Evolutionary conservation across 1,140 invertebrate genomes (phyloP), one percentile per base, ranked within the genome.

Genomic region (Cepaea nemoralis): DNA sequence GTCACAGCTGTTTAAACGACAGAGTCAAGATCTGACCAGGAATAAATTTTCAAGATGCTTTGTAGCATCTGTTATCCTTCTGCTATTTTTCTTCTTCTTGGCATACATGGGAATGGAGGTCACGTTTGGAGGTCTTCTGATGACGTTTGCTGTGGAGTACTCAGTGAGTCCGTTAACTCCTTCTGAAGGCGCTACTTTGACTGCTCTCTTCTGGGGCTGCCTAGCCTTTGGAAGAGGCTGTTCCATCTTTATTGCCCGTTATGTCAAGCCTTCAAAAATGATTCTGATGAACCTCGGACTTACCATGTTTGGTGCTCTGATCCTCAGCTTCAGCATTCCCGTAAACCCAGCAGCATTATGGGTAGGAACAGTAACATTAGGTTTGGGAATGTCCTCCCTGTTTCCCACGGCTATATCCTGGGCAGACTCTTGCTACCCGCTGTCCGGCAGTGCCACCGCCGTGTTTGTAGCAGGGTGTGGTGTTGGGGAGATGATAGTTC

Each of bases 361-460:
- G 89, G 50, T 87, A 14, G 88, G 88, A 31, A 90, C 89, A 2
- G 67, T 89, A 33, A 84, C 83, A 22, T 69, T 89, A 27, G 93
- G 93, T 14, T 79, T 93, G 6, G 93, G 93, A 76, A 86, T 93
- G 84, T 92, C 93, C 0, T 93, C 93, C 14, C 89, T 93, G 19
- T 93, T 93, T 80, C 92, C 93, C 0, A 91, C 92, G 0, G 89
- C 87, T 31, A 89, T 93, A 16, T 87, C 92, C 22, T 93, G 93
- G 93, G 89, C 92, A 35, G 92, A 93, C 83, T 84, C 89, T 63
- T 91, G 92, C 82, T 91, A 93, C 42, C 89, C 90, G 55, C 87
- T 93, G 8, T 91, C 92, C 5, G 92, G 93, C 27, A 92, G 92
- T 83, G 89, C 92, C 24, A 91, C 92, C 0, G 91, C 93, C 14